Evolutionary conservation across 2,113 vertebrate genomes (phyloP).

Genomic region (Rhadina sibilatrix): DNA sequence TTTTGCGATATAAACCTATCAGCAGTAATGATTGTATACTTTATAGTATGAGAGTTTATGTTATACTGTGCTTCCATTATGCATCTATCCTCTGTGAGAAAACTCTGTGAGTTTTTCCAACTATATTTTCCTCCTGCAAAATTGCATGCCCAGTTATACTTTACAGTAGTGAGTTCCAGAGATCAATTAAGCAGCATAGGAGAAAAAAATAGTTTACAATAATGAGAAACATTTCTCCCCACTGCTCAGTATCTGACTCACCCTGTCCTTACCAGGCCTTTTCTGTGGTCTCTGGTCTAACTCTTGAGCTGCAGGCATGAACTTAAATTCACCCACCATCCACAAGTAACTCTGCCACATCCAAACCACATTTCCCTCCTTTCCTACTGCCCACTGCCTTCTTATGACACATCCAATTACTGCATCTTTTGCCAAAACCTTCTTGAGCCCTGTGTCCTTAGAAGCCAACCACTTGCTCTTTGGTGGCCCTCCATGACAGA

Average conservation of each 20-base stretch:
- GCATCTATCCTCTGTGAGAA: not conserved
- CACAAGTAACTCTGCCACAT: not conserved
- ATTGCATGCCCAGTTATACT: not conserved
- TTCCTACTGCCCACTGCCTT: not conserved
- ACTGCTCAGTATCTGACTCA: not conserved
- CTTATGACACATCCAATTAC: not conserved
- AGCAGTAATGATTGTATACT: not conserved
- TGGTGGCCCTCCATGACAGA: not conserved
- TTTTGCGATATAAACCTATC: slow-evolving; percentile 6
- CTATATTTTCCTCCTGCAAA: not conserved
- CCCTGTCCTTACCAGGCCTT: not conserved
- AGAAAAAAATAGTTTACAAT: not conserved
- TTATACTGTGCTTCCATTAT: not conserved
- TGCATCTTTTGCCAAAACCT: not conserved
- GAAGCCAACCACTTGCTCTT: not conserved
- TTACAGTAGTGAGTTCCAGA: not conserved
- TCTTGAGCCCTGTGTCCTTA: not conserved
- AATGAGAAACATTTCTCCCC: not conserved
- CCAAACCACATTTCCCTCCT: not conserved
- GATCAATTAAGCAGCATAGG: not conserved
- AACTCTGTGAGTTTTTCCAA: not conserved
- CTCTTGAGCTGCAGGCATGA: not conserved
- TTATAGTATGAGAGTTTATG: not conserved
- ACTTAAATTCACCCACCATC: not conserved
- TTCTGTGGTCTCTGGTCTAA: not conserved